Conservation (phyloP, 2,888 invertebrate species). For the Leistus spinibarbis region DNA sequence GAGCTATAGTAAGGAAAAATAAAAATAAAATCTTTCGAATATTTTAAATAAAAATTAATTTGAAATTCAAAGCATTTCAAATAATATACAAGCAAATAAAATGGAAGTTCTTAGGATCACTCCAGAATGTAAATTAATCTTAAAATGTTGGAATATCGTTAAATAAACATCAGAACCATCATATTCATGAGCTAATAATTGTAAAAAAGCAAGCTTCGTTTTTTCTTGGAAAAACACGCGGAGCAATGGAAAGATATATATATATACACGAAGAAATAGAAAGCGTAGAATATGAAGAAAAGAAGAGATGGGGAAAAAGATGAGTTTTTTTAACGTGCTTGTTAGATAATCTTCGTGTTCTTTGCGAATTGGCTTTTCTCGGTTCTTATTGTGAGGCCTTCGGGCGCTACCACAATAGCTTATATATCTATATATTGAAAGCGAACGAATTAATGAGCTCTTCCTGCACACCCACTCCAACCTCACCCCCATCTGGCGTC, state of each 20-base stretch:
- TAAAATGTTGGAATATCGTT: not conserved
- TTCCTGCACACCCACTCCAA: not conserved
- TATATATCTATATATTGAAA: not conserved
- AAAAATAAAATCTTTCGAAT: no score
- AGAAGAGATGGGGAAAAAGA: not conserved
- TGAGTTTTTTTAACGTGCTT: not conserved
- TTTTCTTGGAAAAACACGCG: not conserved
- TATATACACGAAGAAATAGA: no score
- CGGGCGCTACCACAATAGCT: not conserved
- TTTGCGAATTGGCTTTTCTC: not conserved
- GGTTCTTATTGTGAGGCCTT: not conserved
- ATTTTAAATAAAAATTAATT: no score
- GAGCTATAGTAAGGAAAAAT: no score
- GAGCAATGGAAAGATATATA: not conserved
- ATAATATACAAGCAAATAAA: no score
- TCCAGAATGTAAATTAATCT: not conserved
- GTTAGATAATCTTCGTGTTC: not conserved
- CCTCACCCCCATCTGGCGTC: no score
- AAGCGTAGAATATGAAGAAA: not conserved
- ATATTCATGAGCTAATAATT: not conserved
- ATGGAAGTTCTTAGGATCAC: no score
- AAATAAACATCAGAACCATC: not conserved
- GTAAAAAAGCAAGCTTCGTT: not conserved
- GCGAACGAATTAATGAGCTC: not conserved
- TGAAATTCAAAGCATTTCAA: no score